Evolutionary conservation across 2,888 invertebrate species (phyloP).

Genomic region (Euzophera pinguis): DNA sequence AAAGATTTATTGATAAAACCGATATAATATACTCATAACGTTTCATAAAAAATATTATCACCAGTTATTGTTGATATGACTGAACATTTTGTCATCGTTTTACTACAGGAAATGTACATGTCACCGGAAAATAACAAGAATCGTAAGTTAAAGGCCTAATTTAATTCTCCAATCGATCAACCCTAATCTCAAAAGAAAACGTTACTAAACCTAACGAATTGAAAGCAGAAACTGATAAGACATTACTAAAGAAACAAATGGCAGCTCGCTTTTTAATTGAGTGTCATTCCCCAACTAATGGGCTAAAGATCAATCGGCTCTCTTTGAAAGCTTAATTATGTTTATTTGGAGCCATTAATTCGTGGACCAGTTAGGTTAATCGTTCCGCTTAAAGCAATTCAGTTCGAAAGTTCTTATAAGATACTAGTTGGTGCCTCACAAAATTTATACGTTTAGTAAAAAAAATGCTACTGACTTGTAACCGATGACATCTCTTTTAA

Average conservation of each 20-base stretch:
- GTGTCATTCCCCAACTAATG: conserved; percentile 61
- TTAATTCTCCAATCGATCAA: conserved; percentile 14
- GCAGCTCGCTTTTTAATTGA: conserved; percentile 51
- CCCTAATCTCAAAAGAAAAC: conserved; percentile 14
- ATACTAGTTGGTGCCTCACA: conserved; percentile 30
- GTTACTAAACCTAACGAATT: conserved; percentile 20
- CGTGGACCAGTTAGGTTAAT: conserved; percentile 60
- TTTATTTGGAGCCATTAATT: conserved; percentile 68
- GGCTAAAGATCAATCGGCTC: conserved; percentile 57
- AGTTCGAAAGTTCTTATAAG: conserved; percentile 45
- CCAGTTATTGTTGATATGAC: too few species aligned
- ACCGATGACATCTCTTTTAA: conserved; percentile 45
- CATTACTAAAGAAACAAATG: conserved; percentile 37
- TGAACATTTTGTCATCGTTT: too few species aligned
- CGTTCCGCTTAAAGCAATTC: conserved; percentile 47
- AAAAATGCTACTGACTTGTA: conserved; percentile 37
- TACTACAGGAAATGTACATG: too few species aligned
- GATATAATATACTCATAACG: too few species aligned
- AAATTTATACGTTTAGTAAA: conserved; percentile 15
- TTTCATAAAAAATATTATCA: too few species aligned
- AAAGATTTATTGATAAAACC: too few species aligned
- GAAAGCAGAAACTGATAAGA: conserved; percentile 18
- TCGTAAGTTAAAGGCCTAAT: too few species aligned
- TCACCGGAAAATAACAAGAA: too few species aligned
- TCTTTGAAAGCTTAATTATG: conserved; percentile 73